These are phyloP conservation scores for Peromyscus polionotus DNA, from an alignment of 2,113 vertebrate genomes.

Conservation along the genomic window DNA sequence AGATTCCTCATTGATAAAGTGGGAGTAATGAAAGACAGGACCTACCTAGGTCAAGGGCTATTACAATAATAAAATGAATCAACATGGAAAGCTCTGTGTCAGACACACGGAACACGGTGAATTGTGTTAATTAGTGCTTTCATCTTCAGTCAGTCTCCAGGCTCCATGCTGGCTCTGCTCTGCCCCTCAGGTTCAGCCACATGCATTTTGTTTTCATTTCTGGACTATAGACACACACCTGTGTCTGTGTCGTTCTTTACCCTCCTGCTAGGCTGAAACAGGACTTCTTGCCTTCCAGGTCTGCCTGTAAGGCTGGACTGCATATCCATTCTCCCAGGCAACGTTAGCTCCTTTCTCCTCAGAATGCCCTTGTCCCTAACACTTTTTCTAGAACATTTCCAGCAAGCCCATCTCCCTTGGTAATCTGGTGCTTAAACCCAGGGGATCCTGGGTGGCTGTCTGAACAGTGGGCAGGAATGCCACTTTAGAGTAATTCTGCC, in stretches of 20 bases:
- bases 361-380: background rate
- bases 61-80: background rate
- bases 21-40: background rate
- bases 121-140: background rate
- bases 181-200: background rate
- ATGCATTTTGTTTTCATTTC: background rate
- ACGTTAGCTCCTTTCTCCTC: background rate
- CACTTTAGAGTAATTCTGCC: background rate
- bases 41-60: background rate
- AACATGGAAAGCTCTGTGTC: background rate
- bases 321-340: background rate
- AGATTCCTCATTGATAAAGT: background rate
- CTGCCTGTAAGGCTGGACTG: background rate
- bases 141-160: background rate
- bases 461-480: background rate
- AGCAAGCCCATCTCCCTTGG: background rate
- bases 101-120: background rate
- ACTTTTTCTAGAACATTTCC: background rate
- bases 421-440: background rate
- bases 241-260: background rate
- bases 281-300: background rate
- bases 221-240: background rate
- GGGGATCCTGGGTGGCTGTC: background rate
- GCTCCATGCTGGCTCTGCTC: background rate
- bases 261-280: background rate